Conservation (phyloP, 2,888 invertebrate genomes). For the Orthosia cruda region DNA sequence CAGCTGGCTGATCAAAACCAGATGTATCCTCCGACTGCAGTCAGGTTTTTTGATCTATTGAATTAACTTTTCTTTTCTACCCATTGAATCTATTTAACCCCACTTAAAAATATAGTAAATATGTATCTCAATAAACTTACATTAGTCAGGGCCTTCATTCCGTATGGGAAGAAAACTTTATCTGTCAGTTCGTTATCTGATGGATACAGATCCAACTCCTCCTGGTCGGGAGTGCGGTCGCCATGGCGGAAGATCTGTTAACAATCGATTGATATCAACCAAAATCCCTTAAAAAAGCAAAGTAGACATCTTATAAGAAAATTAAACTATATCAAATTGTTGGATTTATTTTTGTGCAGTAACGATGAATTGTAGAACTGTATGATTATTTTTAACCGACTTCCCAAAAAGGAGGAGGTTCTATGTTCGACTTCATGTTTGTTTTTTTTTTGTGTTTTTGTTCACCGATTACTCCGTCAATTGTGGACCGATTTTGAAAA, state of each 20-base stretch:
- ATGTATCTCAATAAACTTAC: conserved; percentile 82
- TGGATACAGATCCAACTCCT: conserved; percentile 90
- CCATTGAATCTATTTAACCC: background rate
- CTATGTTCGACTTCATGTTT: no score
- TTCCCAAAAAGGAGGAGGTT: no score
- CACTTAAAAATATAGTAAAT: background rate
- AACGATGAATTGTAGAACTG: background rate
- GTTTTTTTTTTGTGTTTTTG: no score
- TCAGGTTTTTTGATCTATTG: no score
- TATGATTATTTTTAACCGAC: no score
- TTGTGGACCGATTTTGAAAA: no score
- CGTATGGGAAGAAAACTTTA: conserved; percentile 91
- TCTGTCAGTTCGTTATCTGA: conserved; percentile 83
- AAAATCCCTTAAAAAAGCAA: background rate
- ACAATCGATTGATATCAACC: conserved; percentile 39
- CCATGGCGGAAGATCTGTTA: conserved; percentile 94
- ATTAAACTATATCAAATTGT: background rate
- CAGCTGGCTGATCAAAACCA: no score
- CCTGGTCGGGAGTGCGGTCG: conserved; percentile 93
- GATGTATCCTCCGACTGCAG: no score
- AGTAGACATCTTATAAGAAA: background rate
- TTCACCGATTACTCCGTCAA: no score
- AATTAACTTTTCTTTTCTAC: no score
- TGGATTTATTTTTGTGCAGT: background rate
- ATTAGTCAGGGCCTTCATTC: conserved; percentile 93